Base-by-base conservation (phyloP, 2,888 invertebrate species). In the Torymus texanus region DNA sequence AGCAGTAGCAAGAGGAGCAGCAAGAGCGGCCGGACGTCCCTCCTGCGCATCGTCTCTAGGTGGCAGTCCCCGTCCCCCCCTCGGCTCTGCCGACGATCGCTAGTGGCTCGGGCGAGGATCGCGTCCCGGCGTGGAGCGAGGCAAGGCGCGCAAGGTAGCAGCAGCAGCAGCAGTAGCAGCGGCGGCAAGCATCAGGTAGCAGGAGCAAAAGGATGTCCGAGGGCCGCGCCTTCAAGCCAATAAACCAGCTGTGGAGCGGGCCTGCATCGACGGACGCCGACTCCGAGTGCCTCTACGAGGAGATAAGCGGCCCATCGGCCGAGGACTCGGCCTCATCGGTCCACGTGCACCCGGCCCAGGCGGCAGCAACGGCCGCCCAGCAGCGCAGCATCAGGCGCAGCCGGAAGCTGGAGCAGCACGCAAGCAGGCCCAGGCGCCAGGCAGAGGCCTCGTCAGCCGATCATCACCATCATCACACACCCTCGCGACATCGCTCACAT, bases 241-340 rank as follows among this genome's bases (percentile, higher is more conserved):
- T 90, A 90, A 89, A 88, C 84, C 88, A 89, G 85, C 85, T 88
- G 87, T 90, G 89, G 90, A 88, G 87, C 85, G 88, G 87, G 77
- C 84, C 85, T 83, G 87, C 85, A 81, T 86, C 89, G 84, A 86
- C 88, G 84, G 90, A 90, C 85, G 88, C 86, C 79, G 90, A 90
- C 84, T 89, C 89, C 79, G 90, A 90, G 88, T 90, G 89, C 83
- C 87, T 90, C 79, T 90, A 90, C 88, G 90, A 89, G 85, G 90
- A 90, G 81, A 88, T 89, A 79, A 86, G 88, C 77, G 89, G 89
- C 79, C 85, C 87, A 71, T 87, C 89, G 80, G 87, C 88, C 81
- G 86, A 88, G 82, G 88, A 86, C 80, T 86, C 84, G 83, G 83
- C 67, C 51, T 77, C 79, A 14, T 75, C 75, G 16, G 75, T 73